Evolutionary conservation across 2,888 invertebrate genomes (phyloP).

Genomic region (Trachelus tabidus): DNA sequence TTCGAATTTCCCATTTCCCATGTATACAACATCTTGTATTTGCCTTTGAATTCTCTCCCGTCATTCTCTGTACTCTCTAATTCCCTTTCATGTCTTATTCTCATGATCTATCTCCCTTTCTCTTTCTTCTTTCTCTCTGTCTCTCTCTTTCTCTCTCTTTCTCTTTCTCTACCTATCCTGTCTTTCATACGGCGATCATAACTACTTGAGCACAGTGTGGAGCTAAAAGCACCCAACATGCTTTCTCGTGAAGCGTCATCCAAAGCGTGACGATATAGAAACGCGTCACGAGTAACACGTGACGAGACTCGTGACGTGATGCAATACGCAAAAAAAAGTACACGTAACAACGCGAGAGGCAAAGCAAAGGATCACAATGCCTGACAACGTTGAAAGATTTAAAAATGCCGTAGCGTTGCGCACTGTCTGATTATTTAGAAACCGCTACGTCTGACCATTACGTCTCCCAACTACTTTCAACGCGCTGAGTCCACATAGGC

Average conservation of each 20-base stretch:
- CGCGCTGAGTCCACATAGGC: too few relatives aligned
- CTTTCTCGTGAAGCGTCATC: conserved; percentile 33
- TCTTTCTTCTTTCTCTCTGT: conserved; percentile 11
- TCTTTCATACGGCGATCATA: conserved; percentile 44
- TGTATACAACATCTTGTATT: not conserved
- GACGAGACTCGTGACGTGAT: too few relatives aligned
- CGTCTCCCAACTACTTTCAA: too few relatives aligned
- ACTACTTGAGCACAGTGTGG: conserved; percentile 54
- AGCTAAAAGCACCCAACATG: conserved; percentile 48
- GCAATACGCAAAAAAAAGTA: too few relatives aligned
- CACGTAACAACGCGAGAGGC: too few relatives aligned
- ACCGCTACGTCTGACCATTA: too few relatives aligned
- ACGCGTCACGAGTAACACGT: not conserved
- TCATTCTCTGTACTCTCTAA: not conserved
- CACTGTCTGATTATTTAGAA: too few relatives aligned
- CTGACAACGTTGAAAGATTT: too few relatives aligned
- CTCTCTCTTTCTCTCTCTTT: conserved; percentile 4
- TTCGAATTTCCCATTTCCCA: not conserved
- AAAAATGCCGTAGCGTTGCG: too few relatives aligned
- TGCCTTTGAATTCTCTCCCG: not conserved
- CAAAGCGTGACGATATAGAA: conserved; percentile 25
- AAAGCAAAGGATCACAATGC: too few relatives aligned
- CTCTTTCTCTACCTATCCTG: conserved; percentile 11
- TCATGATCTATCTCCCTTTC: conserved; percentile 9
- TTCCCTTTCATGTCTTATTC: conserved; percentile 2